A percentile compares a stretch with the other conserved stretches of the same genome.
phyloP scores from a whole-genome alignment of 2,888 invertebrate species.

The Aphodius sticticus region DNA sequence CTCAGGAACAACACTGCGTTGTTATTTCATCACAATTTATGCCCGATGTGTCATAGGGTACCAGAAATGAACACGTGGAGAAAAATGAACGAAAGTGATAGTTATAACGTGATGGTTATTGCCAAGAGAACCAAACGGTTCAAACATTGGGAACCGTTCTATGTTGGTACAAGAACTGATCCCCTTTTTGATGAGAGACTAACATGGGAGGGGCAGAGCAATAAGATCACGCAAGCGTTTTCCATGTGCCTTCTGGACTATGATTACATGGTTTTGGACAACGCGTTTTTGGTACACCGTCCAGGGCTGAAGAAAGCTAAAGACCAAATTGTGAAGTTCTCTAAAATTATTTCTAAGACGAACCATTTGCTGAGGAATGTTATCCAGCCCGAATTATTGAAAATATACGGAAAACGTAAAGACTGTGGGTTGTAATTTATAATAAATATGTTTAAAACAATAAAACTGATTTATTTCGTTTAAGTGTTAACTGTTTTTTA shows the following conservation, averaged over 20 bases:
- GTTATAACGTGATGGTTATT: conserved; percentile 58
- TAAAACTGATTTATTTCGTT: too few species aligned
- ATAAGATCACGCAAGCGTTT: conserved; percentile 73
- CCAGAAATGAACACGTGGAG: conserved; percentile 59
- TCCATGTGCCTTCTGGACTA: conserved; percentile 84
- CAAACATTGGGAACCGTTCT: conserved; percentile 64
- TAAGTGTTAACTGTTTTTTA: too few species aligned
- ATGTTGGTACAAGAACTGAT: conserved; percentile 62
- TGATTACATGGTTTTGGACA: conserved; percentile 86
- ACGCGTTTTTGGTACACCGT: conserved; percentile 84
- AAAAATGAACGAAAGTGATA: conserved; percentile 44
- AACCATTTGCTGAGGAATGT: conserved; percentile 34
- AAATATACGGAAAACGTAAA: conserved; percentile 40
- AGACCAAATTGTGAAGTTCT: conserved; percentile 51
- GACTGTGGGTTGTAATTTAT: conserved; percentile 35
- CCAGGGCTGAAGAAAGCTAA: conserved; percentile 65
- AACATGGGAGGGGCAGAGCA: conserved; percentile 64
- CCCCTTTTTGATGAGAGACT: conserved; percentile 63
- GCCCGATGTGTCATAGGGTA: conserved; percentile 61
- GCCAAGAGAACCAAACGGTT: conserved; percentile 57
- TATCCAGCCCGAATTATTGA: conserved; percentile 39
- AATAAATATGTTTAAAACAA: too few species aligned
- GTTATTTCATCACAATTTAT: conserved; percentile 64
- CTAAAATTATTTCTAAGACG: conserved; percentile 48
- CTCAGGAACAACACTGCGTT: conserved; percentile 59